Evolutionary conservation across 2,888 invertebrate genomes (phyloP), one percentile per base, ranked within the genome.

Genomic region (Acleris cristana): DNA sequence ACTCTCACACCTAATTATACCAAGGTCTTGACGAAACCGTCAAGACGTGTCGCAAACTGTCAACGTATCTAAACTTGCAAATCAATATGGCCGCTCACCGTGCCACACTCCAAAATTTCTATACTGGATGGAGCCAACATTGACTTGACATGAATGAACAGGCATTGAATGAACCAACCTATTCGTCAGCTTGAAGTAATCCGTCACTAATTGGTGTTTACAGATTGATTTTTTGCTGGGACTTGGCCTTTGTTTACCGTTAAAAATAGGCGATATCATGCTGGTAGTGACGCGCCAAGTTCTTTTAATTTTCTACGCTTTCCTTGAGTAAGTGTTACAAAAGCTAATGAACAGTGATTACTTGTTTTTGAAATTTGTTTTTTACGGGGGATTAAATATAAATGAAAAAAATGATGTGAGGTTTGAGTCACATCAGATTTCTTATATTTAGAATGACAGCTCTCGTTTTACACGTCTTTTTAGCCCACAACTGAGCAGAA

Each of bases 141-240:
- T 40, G 3, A 40, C 40, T 14, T 14, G 14, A 0, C 14, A 0
- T 40, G 14, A 14, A 14, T 40, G 12, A 40, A 4, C 10, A 12
- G 40, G 40, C 40, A 14, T 4, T 12, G 40, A 40, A 40, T 14
- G 40, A 14, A 40, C 40, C 60, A 60, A 65, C 54, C 34, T 54
- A 49, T 59, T 53, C 58, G 34, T 45, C 48, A 65, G 49, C 23
- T 6, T n/a, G 34, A 53, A 26, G 64, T 48, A 65, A 65, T 53
- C 65, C 49, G 49, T 18, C 21, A 44, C 59, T 54, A 65, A 65
- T 65, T 60, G 54, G 18, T 60, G 65, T 60, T 65, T 26, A 51
- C 45, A 30, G 59, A 65, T 59, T 59, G 62, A 55, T 60, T 65
- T 60, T 49, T 65, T 54, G 54, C 49, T 6, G 23, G 23, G 26